phyloP scores from a whole-genome alignment of 2,888 invertebrate species.

The Latrodectus elegans region DNA sequence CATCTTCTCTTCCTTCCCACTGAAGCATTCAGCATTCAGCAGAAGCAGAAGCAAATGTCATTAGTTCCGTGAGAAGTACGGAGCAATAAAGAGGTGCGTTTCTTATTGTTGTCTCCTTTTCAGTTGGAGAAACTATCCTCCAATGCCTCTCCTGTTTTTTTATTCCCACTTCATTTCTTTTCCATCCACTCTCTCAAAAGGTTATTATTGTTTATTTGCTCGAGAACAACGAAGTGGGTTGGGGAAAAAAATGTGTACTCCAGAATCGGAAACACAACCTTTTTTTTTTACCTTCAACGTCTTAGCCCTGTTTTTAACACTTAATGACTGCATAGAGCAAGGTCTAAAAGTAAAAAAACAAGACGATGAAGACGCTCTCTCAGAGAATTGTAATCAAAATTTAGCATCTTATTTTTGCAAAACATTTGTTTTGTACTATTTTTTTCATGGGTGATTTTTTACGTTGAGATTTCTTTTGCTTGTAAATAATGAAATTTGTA shows the following conservation, averaged over 20 bases:
- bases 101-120: constrained; percentile 46
- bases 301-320: too few relatives aligned
- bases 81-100: constrained; percentile 54
- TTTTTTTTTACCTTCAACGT: too few relatives aligned
- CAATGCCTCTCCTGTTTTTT: constrained; percentile 17
- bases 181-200: background rate
- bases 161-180: constrained; percentile 4
- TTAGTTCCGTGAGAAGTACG: constrained; percentile 50
- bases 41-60: constrained; percentile 41
- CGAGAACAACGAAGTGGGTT: constrained; percentile 11
- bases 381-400: background rate
- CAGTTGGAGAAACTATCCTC: constrained; percentile 26
- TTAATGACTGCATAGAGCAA: too few relatives aligned
- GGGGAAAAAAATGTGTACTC: constrained; percentile 9
- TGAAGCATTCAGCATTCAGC: background rate
- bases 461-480: too few relatives aligned
- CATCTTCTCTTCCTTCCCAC: background rate
- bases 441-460: too few relatives aligned
- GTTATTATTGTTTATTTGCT: constrained; percentile 60
- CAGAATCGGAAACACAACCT: constrained; percentile 3
- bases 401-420: background rate
- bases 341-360: background rate
- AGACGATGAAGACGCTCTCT: background rate
- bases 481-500: too few relatives aligned
- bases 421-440: background rate